phyloP scores from a whole-genome alignment of 2,113 vertebrate species.

The Neopipo cinnamomea region DNA sequence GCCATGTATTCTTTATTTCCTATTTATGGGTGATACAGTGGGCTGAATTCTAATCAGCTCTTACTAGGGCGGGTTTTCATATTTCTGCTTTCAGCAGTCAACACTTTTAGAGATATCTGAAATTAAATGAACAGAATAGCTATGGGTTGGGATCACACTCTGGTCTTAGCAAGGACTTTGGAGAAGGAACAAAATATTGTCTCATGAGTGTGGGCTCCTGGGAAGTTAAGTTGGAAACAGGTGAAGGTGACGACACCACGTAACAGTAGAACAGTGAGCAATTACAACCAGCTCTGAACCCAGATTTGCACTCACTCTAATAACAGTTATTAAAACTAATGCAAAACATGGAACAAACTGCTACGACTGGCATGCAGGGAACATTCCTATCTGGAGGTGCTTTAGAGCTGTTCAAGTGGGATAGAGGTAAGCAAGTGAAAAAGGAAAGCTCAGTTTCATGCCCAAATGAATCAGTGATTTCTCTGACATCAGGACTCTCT shows the following conservation, averaged over 20 bases:
- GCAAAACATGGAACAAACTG: neutral
- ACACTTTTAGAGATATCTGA: neutral
- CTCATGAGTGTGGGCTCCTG: neutral
- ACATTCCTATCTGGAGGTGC: neutral
- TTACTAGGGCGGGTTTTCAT: neutral
- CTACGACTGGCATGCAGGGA: fast-evolving
- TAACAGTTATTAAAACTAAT: neutral
- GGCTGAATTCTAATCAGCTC: slow-evolving; percentile 62
- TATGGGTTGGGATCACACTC: neutral
- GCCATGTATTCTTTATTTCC: slow-evolving; percentile 56
- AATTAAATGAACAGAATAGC: neutral
- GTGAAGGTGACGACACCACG: neutral
- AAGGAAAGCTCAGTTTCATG: neutral
- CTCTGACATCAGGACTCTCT: neutral
- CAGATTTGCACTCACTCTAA: neutral
- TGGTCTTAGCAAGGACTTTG: neutral
- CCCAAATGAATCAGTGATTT: neutral
- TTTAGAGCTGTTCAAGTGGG: neutral
- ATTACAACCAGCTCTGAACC: neutral
- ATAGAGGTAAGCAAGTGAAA: neutral
- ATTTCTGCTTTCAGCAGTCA: slow-evolving; percentile 42
- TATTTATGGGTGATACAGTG: slow-evolving; percentile 43
- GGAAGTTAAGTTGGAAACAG: neutral
- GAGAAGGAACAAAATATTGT: neutral
- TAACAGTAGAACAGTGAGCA: neutral